These are phyloP conservation scores for Silvanus unidentatus DNA, from an alignment of 2,888 invertebrate species.

Conservation along the genomic window DNA sequence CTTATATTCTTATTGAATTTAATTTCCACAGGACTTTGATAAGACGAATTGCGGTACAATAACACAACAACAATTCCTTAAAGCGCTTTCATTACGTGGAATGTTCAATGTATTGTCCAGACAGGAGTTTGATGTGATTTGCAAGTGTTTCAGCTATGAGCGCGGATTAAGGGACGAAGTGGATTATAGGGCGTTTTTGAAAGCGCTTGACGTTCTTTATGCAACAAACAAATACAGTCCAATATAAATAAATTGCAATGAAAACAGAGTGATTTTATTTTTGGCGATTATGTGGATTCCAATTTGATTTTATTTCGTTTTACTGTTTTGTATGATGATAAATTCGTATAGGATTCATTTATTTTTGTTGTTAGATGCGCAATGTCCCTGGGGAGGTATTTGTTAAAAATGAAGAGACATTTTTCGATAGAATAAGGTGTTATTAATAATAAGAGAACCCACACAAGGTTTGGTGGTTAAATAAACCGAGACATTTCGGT, in stretches of 20 bases:
- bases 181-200: constrained; percentile 65
- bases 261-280: no score
- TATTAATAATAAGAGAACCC: no score
- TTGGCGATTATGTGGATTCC: constrained; percentile 1
- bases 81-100: constrained; percentile 59
- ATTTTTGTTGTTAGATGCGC: constrained; percentile 11
- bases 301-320: constrained; percentile 11
- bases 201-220: constrained; percentile 59
- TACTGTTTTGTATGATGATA: constrained; percentile 3
- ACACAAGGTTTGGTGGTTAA: no score
- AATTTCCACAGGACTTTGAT: constrained; percentile 59
- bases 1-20: constrained; percentile 5
- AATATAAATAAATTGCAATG: no score
- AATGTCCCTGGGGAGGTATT: constrained; percentile 9
- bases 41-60: constrained; percentile 61
- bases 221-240: constrained; percentile 51
- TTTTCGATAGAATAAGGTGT: no score
- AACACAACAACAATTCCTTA: constrained; percentile 57
- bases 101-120: constrained; percentile 60
- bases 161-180: constrained; percentile 58
- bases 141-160: constrained; percentile 67
- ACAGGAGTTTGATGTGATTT: constrained; percentile 62
- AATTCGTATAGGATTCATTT: constrained; percentile 11
- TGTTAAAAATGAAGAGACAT: constrained; percentile 4
- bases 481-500: not conserved